Evolutionary conservation across 2,797 vertebrate genomes (phyloP), one percentile per base, ranked within the genome.

Genomic region (Phrynocephalus vlangalii): DNA sequence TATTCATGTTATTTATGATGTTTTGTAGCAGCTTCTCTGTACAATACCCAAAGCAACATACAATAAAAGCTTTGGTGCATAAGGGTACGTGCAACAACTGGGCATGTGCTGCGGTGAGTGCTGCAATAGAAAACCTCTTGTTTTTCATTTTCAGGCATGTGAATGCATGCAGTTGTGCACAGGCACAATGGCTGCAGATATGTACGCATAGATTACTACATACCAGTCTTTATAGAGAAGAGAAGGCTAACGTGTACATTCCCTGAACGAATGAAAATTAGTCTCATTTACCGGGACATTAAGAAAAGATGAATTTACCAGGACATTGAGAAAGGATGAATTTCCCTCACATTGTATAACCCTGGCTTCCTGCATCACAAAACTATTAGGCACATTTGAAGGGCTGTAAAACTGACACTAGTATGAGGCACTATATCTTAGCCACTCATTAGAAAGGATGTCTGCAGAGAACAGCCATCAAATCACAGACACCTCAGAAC

Each of bases 1-100:
- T 44, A 70, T 63, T 60, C 63, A 80, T 15, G 15, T 72, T 80
- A 71, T 80, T 86, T 86, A 86, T 63, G 72, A 80, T 72, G 18
- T 28, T 26, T 48, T 24, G 26, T 44, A 72, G 33, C n/a, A 44
- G 24, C 8, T 80, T 80, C 24, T 71, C 9, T 80, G 33, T 79
- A 56, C 79, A 86, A 79, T 56, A 70, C 3, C 6, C n/a, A 70
- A 86, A 86, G 67, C n/a, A 71, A 71, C 7, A 20, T 71, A 28
- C 28, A 79, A 71, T 52, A 63, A 44, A 24, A 44, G 6, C 33
- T 72, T n/a, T 81, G 44, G 52, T 63, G 15, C 50, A n/a, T 16
- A 33, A 33, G 15, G 73, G 73, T 80, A 52, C 15, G 2, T 20
- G 38, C 52, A 20, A 60, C 52, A 30, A 18, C 28, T 52, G 26